Conservation (phyloP, 2,888 invertebrate species). For the Drosophila lutescens region DNA sequence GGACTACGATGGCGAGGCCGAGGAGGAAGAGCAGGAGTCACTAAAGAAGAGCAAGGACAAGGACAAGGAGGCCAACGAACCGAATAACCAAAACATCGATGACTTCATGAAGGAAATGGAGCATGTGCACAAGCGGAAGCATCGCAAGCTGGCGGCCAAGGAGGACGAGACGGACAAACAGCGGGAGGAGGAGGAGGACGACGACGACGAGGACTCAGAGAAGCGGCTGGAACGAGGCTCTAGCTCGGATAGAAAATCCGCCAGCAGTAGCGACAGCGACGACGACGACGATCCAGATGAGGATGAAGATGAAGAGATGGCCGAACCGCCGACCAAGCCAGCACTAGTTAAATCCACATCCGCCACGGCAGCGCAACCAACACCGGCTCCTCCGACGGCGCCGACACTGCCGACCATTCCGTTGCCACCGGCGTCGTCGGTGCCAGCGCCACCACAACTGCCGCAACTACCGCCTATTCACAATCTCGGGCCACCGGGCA, state of each 20-base stretch:
- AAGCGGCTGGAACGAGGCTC: conserved; percentile 23
- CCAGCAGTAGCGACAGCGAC: conserved; percentile 41
- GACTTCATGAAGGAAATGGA: conserved; percentile 97
- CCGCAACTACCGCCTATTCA: conserved; percentile 83
- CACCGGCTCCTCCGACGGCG: conserved; percentile 64
- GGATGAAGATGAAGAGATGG: conserved; percentile 49
- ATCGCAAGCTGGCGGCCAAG: conserved; percentile 86
- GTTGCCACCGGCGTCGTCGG: conserved; percentile 58
- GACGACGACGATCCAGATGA: conserved; percentile 44
- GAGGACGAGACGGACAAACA: conserved; percentile 84
- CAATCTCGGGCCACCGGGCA: conserved; percentile 83
- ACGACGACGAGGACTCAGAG: conserved; percentile 28
- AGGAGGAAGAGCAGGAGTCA: conserved; percentile 59
- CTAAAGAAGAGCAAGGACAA: conserved; percentile 13
- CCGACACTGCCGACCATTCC: conserved; percentile 70
- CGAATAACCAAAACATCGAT: conserved; percentile 90
- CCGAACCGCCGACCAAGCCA: conserved; percentile 34
- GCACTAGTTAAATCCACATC: conserved; percentile 5
- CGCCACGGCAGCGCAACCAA: conserved; percentile 37
- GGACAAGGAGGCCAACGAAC: conserved; percentile 23
- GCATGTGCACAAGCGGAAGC: conserved; percentile 91
- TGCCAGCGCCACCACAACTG: conserved; percentile 69
- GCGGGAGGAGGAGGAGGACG: conserved; percentile 46
- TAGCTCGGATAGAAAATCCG: conserved; percentile 51
- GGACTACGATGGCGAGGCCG: conserved; percentile 81